Percentiles rank a stretch among this genome's conserved stretches.
Conservation (phyloP, 2,113 vertebrate species). For the Gymnogyps californianus region DNA sequence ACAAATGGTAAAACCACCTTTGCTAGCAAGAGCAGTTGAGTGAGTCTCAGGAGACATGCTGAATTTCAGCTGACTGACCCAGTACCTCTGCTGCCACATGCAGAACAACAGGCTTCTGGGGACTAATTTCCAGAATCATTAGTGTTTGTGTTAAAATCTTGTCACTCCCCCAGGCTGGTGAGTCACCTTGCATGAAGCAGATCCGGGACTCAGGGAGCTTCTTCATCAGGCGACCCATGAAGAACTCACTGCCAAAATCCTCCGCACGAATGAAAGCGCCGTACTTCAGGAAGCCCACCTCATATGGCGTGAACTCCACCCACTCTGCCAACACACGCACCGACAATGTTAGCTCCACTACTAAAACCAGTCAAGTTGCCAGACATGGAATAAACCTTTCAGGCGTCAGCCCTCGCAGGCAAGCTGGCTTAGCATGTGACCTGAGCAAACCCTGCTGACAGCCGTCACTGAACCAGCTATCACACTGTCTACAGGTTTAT, state of each 20-base stretch:
- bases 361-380: fast-evolving
- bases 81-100: not conserved
- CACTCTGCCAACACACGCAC: slow-evolving; percentile 71
- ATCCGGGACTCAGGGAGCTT: slow-evolving; percentile 79
- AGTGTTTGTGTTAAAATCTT: not conserved
- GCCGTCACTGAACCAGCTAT: not conserved
- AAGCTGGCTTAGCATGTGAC: not conserved
- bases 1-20: not conserved
- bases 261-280: slow-evolving; percentile 78
- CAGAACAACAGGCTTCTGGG: not conserved
- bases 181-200: slow-evolving; percentile 82
- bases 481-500: not conserved
- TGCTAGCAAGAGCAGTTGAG: not conserved
- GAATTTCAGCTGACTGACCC: not conserved
- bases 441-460: not conserved
- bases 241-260: slow-evolving; percentile 86
- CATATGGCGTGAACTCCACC: slow-evolving; percentile 87
- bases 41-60: not conserved
- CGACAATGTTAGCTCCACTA: not conserved
- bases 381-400: not conserved
- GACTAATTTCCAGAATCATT: not conserved
- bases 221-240: slow-evolving; percentile 82
- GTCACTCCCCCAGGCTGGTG: not conserved
- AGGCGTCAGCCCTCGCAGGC: fast-evolving
- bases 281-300: slow-evolving; percentile 85